A percentile compares a stretch with the other conserved stretches of the same genome.
Evolutionary conservation across 2,797 vertebrate species (phyloP).

Genomic region (Danio jaintianensis): DNA sequence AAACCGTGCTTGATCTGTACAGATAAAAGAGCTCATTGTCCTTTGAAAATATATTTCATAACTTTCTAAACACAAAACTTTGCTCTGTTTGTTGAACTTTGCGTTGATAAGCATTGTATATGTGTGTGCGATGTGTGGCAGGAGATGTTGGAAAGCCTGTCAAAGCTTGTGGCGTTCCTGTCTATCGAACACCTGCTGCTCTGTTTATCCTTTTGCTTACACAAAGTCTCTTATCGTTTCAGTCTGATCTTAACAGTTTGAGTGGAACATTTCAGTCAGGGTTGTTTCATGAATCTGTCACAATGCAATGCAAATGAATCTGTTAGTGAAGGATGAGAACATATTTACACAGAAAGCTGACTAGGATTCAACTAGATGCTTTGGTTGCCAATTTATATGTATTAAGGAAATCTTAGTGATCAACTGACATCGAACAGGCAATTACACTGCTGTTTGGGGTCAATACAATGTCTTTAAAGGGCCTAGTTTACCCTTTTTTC

Average conservation of each 20-base stretch:
- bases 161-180: background rate
- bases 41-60: constrained; percentile 4
- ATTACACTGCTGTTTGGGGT: too few relatives aligned
- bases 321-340: background rate
- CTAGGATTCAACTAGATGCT: too few relatives aligned
- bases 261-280: background rate
- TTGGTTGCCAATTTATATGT: too few relatives aligned
- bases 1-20: constrained; percentile 5
- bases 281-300: background rate
- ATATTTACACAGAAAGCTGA: too few relatives aligned
- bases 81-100: background rate
- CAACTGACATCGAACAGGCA: too few relatives aligned
- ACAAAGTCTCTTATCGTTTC: background rate
- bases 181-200: background rate
- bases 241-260: background rate
- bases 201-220: background rate
- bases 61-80: constrained; percentile 15
- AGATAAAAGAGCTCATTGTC: constrained; percentile 31
- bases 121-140: background rate
- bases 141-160: background rate
- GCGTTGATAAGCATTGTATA: background rate
- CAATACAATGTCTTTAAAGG: too few relatives aligned
- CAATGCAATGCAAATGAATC: constrained; percentile 5
- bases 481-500: too few relatives aligned
- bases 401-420: too few relatives aligned